Conservation (phyloP, 2,113 vertebrate species). For the Cariama cristata region DNA sequence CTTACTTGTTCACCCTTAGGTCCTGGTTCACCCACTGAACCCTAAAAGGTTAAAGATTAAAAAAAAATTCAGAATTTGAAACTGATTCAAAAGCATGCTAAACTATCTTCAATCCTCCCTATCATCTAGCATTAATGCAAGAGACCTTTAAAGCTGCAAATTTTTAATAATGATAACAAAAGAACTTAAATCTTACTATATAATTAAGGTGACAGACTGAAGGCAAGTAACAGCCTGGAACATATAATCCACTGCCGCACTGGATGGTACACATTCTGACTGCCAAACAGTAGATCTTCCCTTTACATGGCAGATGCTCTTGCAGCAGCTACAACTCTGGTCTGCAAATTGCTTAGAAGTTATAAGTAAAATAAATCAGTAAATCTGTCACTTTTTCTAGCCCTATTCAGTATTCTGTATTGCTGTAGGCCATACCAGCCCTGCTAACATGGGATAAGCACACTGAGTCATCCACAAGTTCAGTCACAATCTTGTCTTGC, state of each 20-base stretch:
- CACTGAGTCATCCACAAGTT: neutral
- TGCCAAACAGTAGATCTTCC: neutral
- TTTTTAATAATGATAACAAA: neutral
- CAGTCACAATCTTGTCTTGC: neutral
- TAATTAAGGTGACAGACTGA: neutral
- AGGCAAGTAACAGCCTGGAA: neutral
- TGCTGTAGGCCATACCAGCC: neutral
- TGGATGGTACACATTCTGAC: neutral
- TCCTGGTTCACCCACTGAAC: conserved; percentile 86
- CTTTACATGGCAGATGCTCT: neutral
- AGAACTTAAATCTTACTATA: neutral
- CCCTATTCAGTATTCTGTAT: neutral
- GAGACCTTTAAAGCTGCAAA: neutral
- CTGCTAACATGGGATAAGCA: neutral
- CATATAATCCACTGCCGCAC: neutral
- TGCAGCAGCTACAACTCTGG: neutral
- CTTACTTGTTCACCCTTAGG: conserved; percentile 93
- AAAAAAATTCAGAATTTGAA: neutral
- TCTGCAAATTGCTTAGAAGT: neutral
- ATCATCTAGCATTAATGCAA: neutral
- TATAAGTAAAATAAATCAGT: neutral
- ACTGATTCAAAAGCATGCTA: neutral
- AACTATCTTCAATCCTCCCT: neutral
- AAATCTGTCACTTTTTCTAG: neutral
- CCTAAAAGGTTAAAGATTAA: conserved; percentile 74